Conservation (phyloP, 2,113 vertebrate species). For the Pygoscelis adeliae region DNA sequence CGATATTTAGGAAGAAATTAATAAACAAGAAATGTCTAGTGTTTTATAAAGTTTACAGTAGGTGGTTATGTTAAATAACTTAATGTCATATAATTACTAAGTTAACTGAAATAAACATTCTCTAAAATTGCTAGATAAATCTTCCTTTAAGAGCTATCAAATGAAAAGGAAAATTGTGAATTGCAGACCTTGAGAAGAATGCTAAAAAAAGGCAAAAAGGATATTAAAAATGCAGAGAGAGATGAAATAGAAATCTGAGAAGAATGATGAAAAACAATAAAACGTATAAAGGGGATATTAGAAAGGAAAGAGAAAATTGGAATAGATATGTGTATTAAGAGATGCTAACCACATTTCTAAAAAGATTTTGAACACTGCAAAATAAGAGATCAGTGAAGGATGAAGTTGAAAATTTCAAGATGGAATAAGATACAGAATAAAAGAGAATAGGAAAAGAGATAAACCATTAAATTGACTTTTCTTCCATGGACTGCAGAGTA, state of each 20-base stretch:
- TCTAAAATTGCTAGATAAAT: background rate
- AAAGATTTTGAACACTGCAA: background rate
- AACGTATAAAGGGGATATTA: conserved; percentile 29
- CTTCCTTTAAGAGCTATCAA: background rate
- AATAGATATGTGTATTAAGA: background rate
- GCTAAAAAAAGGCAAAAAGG: background rate
- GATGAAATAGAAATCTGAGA: conserved; percentile 6
- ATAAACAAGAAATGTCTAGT: background rate
- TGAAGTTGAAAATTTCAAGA: conserved; percentile 18
- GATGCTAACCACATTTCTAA: background rate
- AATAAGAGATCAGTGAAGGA: conserved; percentile 24
- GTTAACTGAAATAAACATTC: conserved; percentile 3
- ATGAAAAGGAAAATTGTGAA: background rate
- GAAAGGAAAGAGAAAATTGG: conserved; percentile 30
- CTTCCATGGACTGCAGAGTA: background rate
- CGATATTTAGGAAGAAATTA: background rate
- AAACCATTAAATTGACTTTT: conserved; percentile 39
- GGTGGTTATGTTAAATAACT: background rate
- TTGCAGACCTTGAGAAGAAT: background rate
- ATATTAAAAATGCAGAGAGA: conserved; percentile 41
- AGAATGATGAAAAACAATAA: conserved; percentile 28
- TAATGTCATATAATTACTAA: background rate
- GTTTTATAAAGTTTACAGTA: background rate
- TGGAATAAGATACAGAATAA: background rate
- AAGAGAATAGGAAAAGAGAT: background rate